Evolutionary conservation across 2,797 vertebrate species (phyloP), one percentile per base, ranked within the genome.

Genomic region (Triplophysa yarkandensis): DNA sequence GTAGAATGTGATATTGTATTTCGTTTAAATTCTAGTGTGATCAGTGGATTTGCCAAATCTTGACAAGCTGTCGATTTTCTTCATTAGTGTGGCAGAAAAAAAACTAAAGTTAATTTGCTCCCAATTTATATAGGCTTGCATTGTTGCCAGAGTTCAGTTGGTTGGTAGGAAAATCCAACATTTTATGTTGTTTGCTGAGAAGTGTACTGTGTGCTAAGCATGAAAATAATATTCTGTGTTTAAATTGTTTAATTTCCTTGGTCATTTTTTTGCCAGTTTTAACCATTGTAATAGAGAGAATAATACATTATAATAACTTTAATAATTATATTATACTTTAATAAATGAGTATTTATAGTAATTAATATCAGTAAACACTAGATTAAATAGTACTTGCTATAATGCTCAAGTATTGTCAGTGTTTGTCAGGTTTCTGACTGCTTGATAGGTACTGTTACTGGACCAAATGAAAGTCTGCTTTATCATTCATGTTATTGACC

Each of bases 371-470:
- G 3, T 57, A 28, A 58, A 32, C 71, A 48, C 65, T 66, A 60
- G 68, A 68, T 70, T 62, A 58, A 44, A 66, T 23, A 16, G 34
- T 48, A 46, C 44, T 54, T 50, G 27, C 30, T 46, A 64, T 9
- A 23, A 11, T 9, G 36, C 14, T 27, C 7, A 4, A 4, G 4
- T 25, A 1, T 44, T 41, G 9, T 21, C 36, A 63, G 10, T 63
- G 58, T 3, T 62, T 34, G 9, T 21, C 34, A n/a, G n/a, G 39
- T 32, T 36, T 39, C 36, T 39, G 10, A 21, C 1, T 36, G n/a
- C 3, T 50, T 23, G 48, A 19, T 21, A 23, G 7, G 19, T 50
- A 21, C 10, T 36, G 7, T 36, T 25, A 13, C 23, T 54, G 23
- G 5, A 21, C 50, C 13, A 54, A 54, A 54, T 54, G 0, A 52